Conservation (phyloP, 2,888 invertebrate species). For the Anorthoa munda region DNA sequence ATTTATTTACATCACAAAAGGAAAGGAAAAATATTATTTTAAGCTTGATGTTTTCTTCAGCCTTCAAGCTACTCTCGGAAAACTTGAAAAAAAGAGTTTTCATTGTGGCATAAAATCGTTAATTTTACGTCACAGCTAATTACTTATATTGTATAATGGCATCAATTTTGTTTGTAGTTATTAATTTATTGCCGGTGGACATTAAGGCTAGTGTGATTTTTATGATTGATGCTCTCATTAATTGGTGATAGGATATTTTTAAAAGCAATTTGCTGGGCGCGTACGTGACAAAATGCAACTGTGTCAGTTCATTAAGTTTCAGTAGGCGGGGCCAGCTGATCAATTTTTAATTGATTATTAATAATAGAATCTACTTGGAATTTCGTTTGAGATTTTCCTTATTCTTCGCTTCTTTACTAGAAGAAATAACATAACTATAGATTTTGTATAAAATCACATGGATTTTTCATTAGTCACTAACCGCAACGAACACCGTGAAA, state of each 20-base stretch:
- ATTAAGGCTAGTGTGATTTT: constrained; percentile 82
- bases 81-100: not conserved
- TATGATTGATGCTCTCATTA: constrained; percentile 81
- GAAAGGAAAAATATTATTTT: constrained; percentile 12
- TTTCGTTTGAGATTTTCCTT: constrained; percentile 81
- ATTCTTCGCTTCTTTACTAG: constrained; percentile 40
- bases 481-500: constrained; percentile 21
- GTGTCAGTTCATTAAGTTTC: constrained; percentile 79
- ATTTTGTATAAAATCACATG: not conserved
- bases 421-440: constrained; percentile 1
- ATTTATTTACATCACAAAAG: constrained; percentile 50
- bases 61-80: constrained; percentile 1
- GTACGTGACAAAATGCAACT: constrained; percentile 85
- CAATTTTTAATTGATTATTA: constrained; percentile 79
- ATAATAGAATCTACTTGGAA: constrained; percentile 74
- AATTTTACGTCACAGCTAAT: constrained; percentile 71
- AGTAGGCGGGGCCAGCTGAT: constrained; percentile 70
- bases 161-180: constrained; percentile 75
- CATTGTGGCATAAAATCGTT: constrained; percentile 69
- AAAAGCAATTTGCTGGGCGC: constrained; percentile 72
- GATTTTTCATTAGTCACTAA: constrained; percentile 21
- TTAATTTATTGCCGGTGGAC: constrained; percentile 76
- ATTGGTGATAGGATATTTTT: constrained; percentile 71
- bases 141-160: constrained; percentile 66
- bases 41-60: constrained; percentile 9